Percentiles rank a stretch among this genome's conserved stretches.
These are phyloP conservation scores for Pristionchus entomophagus DNA, from an alignment of 2,888 invertebrate genomes.

Conservation along the genomic window DNA sequence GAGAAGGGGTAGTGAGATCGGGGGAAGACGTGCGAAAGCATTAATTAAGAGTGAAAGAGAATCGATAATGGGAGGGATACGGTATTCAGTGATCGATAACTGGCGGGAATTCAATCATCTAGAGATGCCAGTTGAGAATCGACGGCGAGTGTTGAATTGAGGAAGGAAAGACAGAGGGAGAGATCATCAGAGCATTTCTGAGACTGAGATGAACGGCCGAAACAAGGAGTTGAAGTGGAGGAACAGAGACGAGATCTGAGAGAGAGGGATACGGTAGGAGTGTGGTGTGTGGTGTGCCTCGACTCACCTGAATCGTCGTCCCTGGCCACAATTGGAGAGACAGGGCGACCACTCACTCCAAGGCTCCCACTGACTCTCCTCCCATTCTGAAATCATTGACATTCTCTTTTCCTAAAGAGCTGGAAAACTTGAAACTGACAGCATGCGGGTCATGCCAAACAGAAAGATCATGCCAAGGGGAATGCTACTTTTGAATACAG, in stretches of 20 bases:
- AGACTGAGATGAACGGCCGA: slow-evolving; percentile 67
- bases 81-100: too few relatives aligned
- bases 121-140: slow-evolving; percentile 31
- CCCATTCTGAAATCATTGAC: slow-evolving; percentile 61
- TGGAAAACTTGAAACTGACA: too few relatives aligned
- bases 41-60: slow-evolving; percentile 21
- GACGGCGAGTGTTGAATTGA: slow-evolving; percentile 39
- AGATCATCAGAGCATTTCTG: slow-evolving; percentile 56
- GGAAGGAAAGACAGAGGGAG: slow-evolving; percentile 49
- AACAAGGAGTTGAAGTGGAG: slow-evolving; percentile 63
- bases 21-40: background rate
- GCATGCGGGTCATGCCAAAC: too few relatives aligned
- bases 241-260: slow-evolving; percentile 37
- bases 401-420: too few relatives aligned
- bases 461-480: too few relatives aligned
- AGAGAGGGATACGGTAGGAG: background rate
- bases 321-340: slow-evolving; percentile 49
- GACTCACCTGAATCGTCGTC: slow-evolving; percentile 41
- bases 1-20: slow-evolving; percentile 35
- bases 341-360: slow-evolving; percentile 74
- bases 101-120: background rate
- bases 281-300: background rate
- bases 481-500: too few relatives aligned
- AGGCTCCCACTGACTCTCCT: slow-evolving; percentile 69
- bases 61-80: background rate